A percentile compares a stretch with the other conserved stretches of the same genome.
phyloP scores from a whole-genome alignment of 2,113 vertebrate genomes.

The Gavia stellata region DNA sequence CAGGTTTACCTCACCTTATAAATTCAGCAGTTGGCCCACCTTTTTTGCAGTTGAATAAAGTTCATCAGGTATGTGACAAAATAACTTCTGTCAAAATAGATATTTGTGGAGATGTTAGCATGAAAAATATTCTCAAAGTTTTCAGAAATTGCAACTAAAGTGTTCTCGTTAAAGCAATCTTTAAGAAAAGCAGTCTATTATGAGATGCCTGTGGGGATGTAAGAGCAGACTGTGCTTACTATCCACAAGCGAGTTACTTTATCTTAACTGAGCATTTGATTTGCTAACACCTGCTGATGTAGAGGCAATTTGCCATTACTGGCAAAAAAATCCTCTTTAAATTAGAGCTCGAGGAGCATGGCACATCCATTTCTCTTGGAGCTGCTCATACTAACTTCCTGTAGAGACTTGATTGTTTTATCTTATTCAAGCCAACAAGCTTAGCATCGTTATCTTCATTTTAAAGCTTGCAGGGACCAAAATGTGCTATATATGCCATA shows the following conservation, averaged over 20 bases:
- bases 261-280: background rate
- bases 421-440: background rate
- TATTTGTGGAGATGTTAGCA: background rate
- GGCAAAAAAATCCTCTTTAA: background rate
- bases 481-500: background rate
- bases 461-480: background rate
- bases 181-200: background rate
- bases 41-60: slow-evolving; percentile 87
- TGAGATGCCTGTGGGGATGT: background rate
- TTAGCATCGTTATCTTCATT: background rate
- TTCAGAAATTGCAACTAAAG: background rate
- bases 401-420: background rate
- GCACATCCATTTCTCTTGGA: background rate
- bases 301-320: background rate
- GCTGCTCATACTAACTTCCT: background rate
- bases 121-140: background rate
- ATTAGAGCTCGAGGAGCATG: accelerated
- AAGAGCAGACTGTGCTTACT: background rate
- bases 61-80: slow-evolving; percentile 82
- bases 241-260: background rate
- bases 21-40: slow-evolving; percentile 83
- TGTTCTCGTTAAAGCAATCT: background rate
- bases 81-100: background rate
- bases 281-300: background rate
- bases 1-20: slow-evolving; percentile 80